phyloP scores from a whole-genome alignment of 2,113 vertebrate species.

The Chamaea fasciata region DNA sequence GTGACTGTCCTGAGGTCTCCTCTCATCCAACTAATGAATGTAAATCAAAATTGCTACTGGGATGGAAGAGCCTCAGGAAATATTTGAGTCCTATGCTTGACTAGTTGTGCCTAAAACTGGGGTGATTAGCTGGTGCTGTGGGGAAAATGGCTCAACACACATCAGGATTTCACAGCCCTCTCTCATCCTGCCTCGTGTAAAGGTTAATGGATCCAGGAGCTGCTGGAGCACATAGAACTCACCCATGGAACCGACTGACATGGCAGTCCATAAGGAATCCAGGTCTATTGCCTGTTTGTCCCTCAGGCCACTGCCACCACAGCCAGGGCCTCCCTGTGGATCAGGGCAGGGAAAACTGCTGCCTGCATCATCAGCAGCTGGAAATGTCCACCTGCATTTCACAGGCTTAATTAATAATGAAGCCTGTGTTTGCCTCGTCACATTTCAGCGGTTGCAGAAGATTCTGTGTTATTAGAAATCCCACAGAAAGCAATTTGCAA shows the following conservation, averaged over 20 bases:
- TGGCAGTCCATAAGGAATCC: not conserved
- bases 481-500: slow-evolving; percentile 12
- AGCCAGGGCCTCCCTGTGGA: not conserved
- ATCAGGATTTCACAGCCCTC: not conserved
- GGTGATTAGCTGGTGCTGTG: not conserved
- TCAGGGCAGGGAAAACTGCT: not conserved
- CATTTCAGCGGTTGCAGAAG: not conserved
- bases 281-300: not conserved
- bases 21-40: not conserved
- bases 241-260: not conserved
- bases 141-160: not conserved
- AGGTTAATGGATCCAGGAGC: not conserved
- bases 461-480: not conserved
- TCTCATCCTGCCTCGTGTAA: not conserved
- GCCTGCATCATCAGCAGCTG: not conserved
- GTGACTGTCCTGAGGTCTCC: not conserved
- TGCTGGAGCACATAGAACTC: not conserved
- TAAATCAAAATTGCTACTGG: not conserved
- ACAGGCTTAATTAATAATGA: not conserved
- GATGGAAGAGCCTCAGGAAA: not conserved
- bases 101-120: not conserved
- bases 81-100: not conserved
- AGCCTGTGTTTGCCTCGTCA: not conserved
- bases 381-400: not conserved
- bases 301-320: not conserved